phyloP scores from a whole-genome alignment of 1,140 invertebrate species.

The Drosophila erecta region DNA sequence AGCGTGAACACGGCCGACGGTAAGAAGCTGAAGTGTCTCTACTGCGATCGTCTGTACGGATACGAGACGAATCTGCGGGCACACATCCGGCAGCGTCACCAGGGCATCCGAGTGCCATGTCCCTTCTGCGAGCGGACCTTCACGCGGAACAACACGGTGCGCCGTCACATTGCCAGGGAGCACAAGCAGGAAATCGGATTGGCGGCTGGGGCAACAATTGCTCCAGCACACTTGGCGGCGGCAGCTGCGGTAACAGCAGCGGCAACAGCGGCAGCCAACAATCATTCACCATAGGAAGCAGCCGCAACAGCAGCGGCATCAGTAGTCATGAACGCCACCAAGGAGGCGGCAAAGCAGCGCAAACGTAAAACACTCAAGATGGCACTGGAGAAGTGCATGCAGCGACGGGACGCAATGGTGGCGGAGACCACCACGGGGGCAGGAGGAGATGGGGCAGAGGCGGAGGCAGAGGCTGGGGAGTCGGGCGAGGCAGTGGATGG shows the following conservation, averaged over 20 bases:
- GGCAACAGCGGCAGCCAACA: slow-evolving; percentile 80
- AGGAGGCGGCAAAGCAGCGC: slow-evolving; percentile 80
- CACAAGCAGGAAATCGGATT: slow-evolving; percentile 91
- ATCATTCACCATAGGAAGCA: slow-evolving; percentile 87
- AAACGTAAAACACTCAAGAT: slow-evolving; percentile 84
- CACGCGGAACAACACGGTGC: slow-evolving; percentile 95
- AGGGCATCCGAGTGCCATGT: slow-evolving; percentile 94
- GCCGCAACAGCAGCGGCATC: slow-evolving; percentile 84
- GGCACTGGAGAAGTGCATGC: slow-evolving; percentile 84
- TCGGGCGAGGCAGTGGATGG: slow-evolving; percentile 4
- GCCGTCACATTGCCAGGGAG: slow-evolving; percentile 94
- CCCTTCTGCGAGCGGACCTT: slow-evolving; percentile 95
- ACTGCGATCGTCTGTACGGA: slow-evolving; percentile 95
- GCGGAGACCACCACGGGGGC: slow-evolving; percentile 21
- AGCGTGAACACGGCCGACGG: slow-evolving; percentile 84
- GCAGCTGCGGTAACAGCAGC: slow-evolving; percentile 83
- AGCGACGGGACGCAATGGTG: slow-evolving; percentile 76
- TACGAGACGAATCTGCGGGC: slow-evolving; percentile 96
- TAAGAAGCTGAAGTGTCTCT: slow-evolving; percentile 95
- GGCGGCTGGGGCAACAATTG: slow-evolving; percentile 86
- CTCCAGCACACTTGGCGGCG: slow-evolving; percentile 80
- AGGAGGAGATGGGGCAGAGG: slow-evolving; percentile 10
- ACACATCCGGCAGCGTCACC: slow-evolving; percentile 95
- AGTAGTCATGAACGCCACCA: slow-evolving; percentile 84
- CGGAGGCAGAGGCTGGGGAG: not conserved